Percentiles rank a stretch among this genome's conserved stretches.
Conservation (phyloP, 2,113 vertebrate species). For the Elephantulus edwardii region DNA sequence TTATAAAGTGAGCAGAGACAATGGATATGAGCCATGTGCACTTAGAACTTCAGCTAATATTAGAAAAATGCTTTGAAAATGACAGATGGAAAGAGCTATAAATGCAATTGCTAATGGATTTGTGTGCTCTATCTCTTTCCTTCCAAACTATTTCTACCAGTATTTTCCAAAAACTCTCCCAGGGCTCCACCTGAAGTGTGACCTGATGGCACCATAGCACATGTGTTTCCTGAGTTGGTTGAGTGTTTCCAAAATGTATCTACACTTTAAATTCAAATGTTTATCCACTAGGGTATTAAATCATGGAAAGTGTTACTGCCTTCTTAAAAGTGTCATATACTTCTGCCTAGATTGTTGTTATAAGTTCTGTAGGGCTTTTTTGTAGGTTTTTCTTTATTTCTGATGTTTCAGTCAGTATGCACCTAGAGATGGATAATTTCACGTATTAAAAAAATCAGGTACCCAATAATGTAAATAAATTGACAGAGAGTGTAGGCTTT, state of each 20-base stretch:
- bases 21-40: slow-evolving; percentile 32
- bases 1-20: slow-evolving; percentile 34
- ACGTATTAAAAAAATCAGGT: background rate
- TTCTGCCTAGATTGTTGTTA: slow-evolving; percentile 37
- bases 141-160: slow-evolving; percentile 64
- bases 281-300: slow-evolving; percentile 54
- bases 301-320: slow-evolving; percentile 66
- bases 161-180: slow-evolving; percentile 74
- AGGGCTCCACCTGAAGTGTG: slow-evolving; percentile 66
- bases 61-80: slow-evolving; percentile 71
- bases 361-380: slow-evolving; percentile 59
- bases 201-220: slow-evolving; percentile 58
- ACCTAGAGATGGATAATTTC: slow-evolving; percentile 24
- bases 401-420: background rate
- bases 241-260: slow-evolving; percentile 64
- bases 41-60: slow-evolving; percentile 71
- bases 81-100: slow-evolving; percentile 66
- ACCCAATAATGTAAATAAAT: slow-evolving; percentile 5
- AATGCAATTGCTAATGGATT: slow-evolving; percentile 71
- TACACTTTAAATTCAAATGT: slow-evolving; percentile 58
- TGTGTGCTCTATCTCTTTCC: slow-evolving; percentile 13
- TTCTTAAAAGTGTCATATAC: background rate
- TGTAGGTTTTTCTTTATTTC: background rate
- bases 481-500: background rate
- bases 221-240: slow-evolving; percentile 76